Evolutionary conservation across 92 coral and sea anemone genomes (phyloP).

Genomic region (Virgularia gustaviana): DNA sequence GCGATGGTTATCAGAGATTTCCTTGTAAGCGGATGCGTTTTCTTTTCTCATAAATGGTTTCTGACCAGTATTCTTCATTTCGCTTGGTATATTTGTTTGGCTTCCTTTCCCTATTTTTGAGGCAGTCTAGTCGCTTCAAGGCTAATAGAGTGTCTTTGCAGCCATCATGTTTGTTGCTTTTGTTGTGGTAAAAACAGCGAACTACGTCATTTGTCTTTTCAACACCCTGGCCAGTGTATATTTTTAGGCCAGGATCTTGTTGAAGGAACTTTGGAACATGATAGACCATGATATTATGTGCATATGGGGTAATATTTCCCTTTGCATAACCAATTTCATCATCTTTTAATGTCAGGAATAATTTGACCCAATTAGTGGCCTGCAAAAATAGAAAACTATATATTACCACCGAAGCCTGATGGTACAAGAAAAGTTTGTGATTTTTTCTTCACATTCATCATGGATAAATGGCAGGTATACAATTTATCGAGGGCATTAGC

Average conservation of each 20-base stretch:
- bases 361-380: slow-evolving; percentile 44
- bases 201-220: slow-evolving; percentile 54
- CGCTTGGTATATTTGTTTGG: slow-evolving; percentile 38
- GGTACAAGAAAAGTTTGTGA: too few relatives aligned
- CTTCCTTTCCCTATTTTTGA: slow-evolving; percentile 36
- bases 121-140: slow-evolving; percentile 50
- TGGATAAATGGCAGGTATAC: background rate
- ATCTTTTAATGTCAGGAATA: slow-evolving; percentile 16
- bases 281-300: slow-evolving; percentile 42
- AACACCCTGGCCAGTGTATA: slow-evolving; percentile 59
- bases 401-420: too few relatives aligned
- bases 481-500: background rate
- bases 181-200: slow-evolving; percentile 48
- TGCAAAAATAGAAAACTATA: background rate
- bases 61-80: slow-evolving; percentile 43
- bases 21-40: slow-evolving; percentile 44
- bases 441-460: background rate
- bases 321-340: slow-evolving; percentile 35
- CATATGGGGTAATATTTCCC: slow-evolving; percentile 49
- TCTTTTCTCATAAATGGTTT: slow-evolving; percentile 42
- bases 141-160: slow-evolving; percentile 57
- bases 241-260: slow-evolving; percentile 17
- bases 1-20: too few relatives aligned
- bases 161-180: slow-evolving; percentile 52
- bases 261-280: slow-evolving; percentile 41